Evolutionary conservation across 2,888 invertebrate species (phyloP).

Genomic region (Conchocele bisecta): DNA sequence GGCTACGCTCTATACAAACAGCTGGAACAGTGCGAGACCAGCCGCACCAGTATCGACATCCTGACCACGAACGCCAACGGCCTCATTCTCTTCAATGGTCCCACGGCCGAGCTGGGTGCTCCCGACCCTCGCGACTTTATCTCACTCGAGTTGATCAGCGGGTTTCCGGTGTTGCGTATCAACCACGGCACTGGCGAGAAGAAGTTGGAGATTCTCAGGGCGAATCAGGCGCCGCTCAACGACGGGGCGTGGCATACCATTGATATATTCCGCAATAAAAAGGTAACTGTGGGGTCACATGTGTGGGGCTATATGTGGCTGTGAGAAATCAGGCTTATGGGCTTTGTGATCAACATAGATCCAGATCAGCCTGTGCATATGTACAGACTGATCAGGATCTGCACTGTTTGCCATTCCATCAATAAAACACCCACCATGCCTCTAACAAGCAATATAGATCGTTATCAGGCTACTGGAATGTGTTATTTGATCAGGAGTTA

Average conservation of each 20-base stretch:
- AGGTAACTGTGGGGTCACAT: too few relatives aligned
- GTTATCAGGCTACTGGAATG: too few relatives aligned
- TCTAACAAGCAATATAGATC: too few relatives aligned
- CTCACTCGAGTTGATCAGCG: conserved; percentile 94
- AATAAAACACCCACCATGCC: too few relatives aligned
- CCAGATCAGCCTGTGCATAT: too few relatives aligned
- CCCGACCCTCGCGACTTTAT: conserved; percentile 89
- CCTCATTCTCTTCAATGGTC: conserved; percentile 97
- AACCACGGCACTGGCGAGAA: conserved; percentile 95
- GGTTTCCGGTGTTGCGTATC: conserved; percentile 93
- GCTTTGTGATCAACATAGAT: too few relatives aligned
- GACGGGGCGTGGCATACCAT: conserved; percentile 99
- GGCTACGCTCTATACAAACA: conserved; percentile 99
- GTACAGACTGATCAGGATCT: too few relatives aligned
- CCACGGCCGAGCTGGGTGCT: conserved; percentile 81
- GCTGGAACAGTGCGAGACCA: conserved; percentile 91
- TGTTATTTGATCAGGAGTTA: too few relatives aligned
- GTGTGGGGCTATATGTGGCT: too few relatives aligned
- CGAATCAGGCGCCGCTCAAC: conserved; percentile 86
- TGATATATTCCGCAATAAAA: conserved; percentile 88
- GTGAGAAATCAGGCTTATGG: too few relatives aligned
- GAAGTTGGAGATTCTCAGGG: conserved; percentile 89
- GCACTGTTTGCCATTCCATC: too few relatives aligned
- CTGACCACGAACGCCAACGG: conserved; percentile 94
- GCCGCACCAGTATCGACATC: conserved; percentile 97